Base-by-base conservation (phyloP, 2,888 invertebrate species). In the Scaptomyza parva region DNA sequence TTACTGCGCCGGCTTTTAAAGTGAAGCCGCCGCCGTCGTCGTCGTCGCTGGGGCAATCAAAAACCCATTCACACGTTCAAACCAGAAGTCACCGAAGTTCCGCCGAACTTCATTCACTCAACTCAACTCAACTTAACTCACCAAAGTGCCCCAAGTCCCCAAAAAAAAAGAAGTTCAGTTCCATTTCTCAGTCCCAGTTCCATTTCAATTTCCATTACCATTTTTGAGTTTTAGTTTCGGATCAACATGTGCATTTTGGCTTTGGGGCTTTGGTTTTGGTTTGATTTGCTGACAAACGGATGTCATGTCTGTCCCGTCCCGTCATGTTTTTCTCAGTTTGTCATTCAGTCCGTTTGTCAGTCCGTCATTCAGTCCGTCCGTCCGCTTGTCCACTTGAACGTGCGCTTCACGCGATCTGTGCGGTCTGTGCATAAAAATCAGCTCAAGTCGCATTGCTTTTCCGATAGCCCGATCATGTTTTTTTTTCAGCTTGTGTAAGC, bases 11-110 rank as follows among this genome's bases (percentile, higher is more conserved):
- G 45, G 54, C 54, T 58, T 58, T 55, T 45, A 51, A 73, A 60
- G 35, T 44, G 39, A 63, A 63, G n/a, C 85, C 67, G 87, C 64
- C 61, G 14, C 84, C 67, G 86, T 61, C 61, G 33, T n/a, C n/a
- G n/a, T n/a, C n/a, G n/a, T n/a, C 64, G 22, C 54, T n/a, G n/a
- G 61, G 86, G 83, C 76, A 81, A 81, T 81, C 72, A 85, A 87
- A 81, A 87, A 72, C 48, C 86, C 72, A 81, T 87, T 81, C 79
- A 82, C 81, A 81, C 86, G 81, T 81, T 63, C 54, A 53, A 53
- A 40, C 45, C 62, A 61, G 66, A 48, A 67, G 41, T 24, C 44
- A 39, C n/a, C n/a, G 75, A 64, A 64, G 71, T 55, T 58, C 54
- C 76, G 70, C 28, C 41, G 60, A 73, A 50, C 22, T 39, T 24